A percentile compares a stretch with the other conserved stretches of the same genome.
These are phyloP conservation scores for Cygnus atratus DNA, from an alignment of 2,113 vertebrate species.

Conservation along the genomic window DNA sequence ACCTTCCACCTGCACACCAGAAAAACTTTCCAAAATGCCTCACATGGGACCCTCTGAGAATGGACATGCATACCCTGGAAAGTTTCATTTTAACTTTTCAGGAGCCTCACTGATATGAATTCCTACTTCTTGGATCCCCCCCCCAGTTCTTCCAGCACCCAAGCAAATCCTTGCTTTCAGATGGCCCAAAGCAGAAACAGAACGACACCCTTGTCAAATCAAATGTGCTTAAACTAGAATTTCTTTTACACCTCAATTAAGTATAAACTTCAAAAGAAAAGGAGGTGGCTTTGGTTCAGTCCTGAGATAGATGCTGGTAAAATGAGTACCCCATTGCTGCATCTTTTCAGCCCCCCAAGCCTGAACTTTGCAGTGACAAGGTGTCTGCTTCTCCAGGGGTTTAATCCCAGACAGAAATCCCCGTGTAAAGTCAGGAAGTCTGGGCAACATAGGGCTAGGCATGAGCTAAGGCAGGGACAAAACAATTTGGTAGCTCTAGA, in stretches of 20 bases:
- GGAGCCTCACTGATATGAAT: not conserved
- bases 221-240: not conserved
- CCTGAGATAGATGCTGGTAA: not conserved
- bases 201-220: not conserved
- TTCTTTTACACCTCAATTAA: not conserved
- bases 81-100: not conserved
- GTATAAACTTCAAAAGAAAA: not conserved
- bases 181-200: not conserved
- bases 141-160: not conserved
- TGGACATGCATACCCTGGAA: not conserved
- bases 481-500: not conserved
- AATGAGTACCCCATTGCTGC: not conserved
- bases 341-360: not conserved
- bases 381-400: not conserved
- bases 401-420: not conserved
- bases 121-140: not conserved
- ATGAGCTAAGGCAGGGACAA: not conserved
- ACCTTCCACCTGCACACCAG: not conserved
- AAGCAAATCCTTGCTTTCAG: not conserved
- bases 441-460: not conserved
- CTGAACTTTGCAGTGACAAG: not conserved
- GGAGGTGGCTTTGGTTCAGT: not conserved
- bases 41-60: fast-evolving
- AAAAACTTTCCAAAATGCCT: not conserved
- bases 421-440: not conserved